These are phyloP conservation scores for Caerostris darwini DNA, from an alignment of 1,140 invertebrate genomes.

Conservation along the genomic window DNA sequence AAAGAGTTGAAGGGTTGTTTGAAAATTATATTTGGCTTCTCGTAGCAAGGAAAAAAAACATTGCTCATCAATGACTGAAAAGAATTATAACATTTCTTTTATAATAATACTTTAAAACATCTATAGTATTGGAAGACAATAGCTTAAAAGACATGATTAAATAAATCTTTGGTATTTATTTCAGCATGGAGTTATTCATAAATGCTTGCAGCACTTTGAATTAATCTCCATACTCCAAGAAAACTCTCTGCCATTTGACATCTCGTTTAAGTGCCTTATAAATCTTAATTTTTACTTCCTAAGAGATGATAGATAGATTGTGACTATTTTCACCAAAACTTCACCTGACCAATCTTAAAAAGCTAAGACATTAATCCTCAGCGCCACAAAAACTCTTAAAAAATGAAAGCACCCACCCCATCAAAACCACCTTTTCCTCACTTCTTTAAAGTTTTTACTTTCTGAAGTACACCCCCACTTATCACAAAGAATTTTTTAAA, in stretches of 20 bases:
- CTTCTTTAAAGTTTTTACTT: not conserved
- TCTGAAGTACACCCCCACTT: not conserved
- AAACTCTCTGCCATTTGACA: not conserved
- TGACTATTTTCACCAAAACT: not conserved
- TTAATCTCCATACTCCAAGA: not conserved
- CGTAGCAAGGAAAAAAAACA: too few relatives aligned
- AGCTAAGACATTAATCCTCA: not conserved
- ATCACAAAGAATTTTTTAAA: too few relatives aligned
- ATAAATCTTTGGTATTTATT: too few relatives aligned
- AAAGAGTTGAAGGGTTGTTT: too few relatives aligned
- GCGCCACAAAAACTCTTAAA: not conserved
- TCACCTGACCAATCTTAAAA: not conserved
- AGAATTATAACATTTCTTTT: too few relatives aligned
- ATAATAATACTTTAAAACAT: too few relatives aligned
- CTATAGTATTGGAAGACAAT: too few relatives aligned
- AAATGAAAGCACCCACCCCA: not conserved
- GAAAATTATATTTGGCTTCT: too few relatives aligned
- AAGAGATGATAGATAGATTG: not conserved
- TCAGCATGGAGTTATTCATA: too few relatives aligned
- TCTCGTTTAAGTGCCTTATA: not conserved
- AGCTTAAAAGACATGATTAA: too few relatives aligned
- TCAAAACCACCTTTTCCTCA: not conserved
- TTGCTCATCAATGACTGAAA: too few relatives aligned
- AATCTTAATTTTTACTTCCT: not conserved
- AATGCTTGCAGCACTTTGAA: too few relatives aligned